Percentiles rank a stretch among this genome's conserved stretches.
Conservation (phyloP, 2,113 vertebrate genomes). For the Actinemys pallida region DNA sequence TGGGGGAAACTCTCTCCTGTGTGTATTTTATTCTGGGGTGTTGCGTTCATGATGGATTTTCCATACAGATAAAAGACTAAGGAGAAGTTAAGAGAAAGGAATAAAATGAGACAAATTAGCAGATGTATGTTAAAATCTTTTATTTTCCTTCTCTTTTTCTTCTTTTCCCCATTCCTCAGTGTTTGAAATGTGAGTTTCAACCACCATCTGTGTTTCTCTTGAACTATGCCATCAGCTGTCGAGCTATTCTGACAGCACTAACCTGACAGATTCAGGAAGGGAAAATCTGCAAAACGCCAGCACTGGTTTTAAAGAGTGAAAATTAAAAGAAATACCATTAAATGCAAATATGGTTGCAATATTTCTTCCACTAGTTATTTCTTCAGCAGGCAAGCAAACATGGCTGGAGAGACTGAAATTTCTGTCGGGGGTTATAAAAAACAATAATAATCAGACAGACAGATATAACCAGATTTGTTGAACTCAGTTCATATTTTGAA, state of each 20-base stretch:
- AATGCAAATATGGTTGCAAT: neutral
- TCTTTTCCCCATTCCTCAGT: neutral
- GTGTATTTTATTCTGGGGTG: neutral
- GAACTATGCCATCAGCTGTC: neutral
- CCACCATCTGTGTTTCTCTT: neutral
- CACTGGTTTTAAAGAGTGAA: neutral
- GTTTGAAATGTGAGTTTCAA: neutral
- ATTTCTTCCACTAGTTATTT: neutral
- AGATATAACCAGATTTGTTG: neutral
- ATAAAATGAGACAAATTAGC: neutral
- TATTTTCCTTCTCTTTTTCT: neutral
- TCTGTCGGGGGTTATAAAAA: neutral
- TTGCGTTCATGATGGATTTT: neutral
- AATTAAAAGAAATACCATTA: neutral
- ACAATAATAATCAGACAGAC: neutral
- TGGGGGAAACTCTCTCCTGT: neutral
- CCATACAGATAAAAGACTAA: neutral
- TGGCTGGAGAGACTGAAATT: neutral
- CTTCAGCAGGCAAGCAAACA: neutral
- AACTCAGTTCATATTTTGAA: slow-evolving; percentile 1
- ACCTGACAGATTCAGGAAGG: neutral
- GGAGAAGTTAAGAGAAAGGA: neutral
- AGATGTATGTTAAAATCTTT: neutral
- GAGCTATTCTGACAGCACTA: neutral
- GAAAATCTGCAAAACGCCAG: neutral